Percentiles rank a stretch among this genome's conserved stretches.
phyloP scores from a whole-genome alignment of 2,888 invertebrate genomes.

The Eubasilissa splendida region DNA sequence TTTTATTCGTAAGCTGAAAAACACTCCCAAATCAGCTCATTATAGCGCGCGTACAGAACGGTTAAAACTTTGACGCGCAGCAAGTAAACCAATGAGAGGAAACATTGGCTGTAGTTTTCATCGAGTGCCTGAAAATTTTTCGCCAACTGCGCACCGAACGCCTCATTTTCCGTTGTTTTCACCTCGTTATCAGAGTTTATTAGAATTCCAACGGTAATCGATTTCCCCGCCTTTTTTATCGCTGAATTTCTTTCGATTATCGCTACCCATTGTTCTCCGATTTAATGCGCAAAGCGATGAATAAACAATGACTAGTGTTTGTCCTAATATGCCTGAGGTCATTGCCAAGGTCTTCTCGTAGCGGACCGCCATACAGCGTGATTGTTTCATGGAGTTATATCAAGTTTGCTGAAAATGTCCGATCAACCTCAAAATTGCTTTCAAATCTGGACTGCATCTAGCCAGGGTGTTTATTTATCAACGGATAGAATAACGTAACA shows the following conservation, averaged over 20 bases:
- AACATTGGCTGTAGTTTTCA: too few relatives aligned
- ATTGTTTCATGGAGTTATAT: neutral
- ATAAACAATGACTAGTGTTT: constrained; percentile 14
- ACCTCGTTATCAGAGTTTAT: neutral
- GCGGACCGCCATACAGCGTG: neutral
- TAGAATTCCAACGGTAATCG: neutral
- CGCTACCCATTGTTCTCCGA: neutral
- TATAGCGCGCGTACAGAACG: too few relatives aligned
- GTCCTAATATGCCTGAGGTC: constrained; percentile 4
- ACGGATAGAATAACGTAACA: too few relatives aligned
- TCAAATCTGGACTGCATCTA: neutral
- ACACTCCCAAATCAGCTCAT: too few relatives aligned
- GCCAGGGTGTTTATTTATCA: neutral
- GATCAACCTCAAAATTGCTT: too few relatives aligned
- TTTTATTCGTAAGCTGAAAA: too few relatives aligned
- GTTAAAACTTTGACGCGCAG: too few relatives aligned
- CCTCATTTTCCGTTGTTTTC: constrained; percentile 3
- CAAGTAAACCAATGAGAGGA: too few relatives aligned
- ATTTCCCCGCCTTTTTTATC: constrained; percentile 1
- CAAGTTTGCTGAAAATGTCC: neutral
- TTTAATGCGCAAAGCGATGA: neutral
- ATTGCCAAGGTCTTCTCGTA: neutral
- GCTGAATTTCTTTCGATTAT: constrained; percentile 15
- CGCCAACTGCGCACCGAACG: neutral
- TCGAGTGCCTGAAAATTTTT: neutral